Evolutionary conservation across 2,888 invertebrate genomes (phyloP).

Genomic region (Calameuta idolon): DNA sequence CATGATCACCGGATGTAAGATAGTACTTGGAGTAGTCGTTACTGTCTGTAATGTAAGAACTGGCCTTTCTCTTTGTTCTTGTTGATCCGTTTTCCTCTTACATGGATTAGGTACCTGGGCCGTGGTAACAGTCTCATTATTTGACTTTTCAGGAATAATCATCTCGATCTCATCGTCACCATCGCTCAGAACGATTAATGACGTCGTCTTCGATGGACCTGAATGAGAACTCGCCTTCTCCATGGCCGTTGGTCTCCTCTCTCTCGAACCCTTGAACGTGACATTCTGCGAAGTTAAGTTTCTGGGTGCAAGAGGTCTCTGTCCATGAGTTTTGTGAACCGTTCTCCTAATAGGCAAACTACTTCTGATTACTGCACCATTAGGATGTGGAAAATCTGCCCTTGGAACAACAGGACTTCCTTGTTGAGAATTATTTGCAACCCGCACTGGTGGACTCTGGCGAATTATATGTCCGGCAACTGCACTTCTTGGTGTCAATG

Average conservation of each 20-base stretch:
- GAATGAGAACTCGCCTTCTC: neutral
- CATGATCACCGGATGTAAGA: constrained; percentile 56
- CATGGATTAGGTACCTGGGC: constrained; percentile 3
- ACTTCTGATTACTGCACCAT: constrained; percentile 41
- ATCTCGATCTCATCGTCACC: constrained; percentile 64
- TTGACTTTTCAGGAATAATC: constrained; percentile 52
- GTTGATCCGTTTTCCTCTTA: constrained; percentile 3
- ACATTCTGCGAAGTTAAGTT: constrained; percentile 10
- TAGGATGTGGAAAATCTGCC: constrained; percentile 34
- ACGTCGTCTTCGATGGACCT: constrained; percentile 46
- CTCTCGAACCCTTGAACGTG: neutral
- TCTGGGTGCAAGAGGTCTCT: constrained; percentile 4
- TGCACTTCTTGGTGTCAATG: neutral
- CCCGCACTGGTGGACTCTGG: neutral
- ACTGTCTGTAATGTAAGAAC: constrained; percentile 41
- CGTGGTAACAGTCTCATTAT: constrained; percentile 7
- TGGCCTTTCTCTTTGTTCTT: constrained; percentile 29
- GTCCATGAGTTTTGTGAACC: constrained; percentile 15
- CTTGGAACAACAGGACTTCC: neutral
- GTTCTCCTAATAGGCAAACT: constrained; percentile 25
- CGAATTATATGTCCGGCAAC: neutral
- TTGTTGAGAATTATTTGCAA: neutral
- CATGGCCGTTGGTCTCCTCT: neutral
- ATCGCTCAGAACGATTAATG: constrained; percentile 60
- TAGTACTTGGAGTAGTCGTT: constrained; percentile 28